Percentiles rank a stretch among this genome's conserved stretches.
These are phyloP conservation scores for Caenorhabditis auriculariae DNA, from an alignment of 2,888 invertebrate species.

Conservation along the genomic window DNA sequence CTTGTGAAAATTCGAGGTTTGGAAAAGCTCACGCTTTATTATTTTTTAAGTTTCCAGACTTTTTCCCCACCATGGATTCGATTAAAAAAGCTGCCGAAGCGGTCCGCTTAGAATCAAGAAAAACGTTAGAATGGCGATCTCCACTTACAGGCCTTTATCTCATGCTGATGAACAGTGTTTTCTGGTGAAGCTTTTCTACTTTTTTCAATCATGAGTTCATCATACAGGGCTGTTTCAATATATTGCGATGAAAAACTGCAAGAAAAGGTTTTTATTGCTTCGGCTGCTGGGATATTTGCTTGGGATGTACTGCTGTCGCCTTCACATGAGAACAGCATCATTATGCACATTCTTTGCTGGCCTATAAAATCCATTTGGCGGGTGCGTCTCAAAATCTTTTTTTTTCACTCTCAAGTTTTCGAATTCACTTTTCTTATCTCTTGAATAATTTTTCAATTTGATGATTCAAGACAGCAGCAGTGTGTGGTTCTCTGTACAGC, in stretches of 20 bases:
- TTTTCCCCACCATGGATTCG: no score
- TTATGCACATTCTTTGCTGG: slow-evolving; percentile 51
- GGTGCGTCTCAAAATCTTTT: slow-evolving; percentile 17
- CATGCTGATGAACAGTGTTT: slow-evolving; percentile 51
- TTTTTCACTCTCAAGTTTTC: background rate
- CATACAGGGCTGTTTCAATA: slow-evolving; percentile 37
- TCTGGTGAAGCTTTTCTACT: slow-evolving; percentile 43
- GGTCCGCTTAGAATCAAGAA: slow-evolving; percentile 23
- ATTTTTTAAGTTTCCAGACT: no score
- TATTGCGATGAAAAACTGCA: slow-evolving; percentile 41
- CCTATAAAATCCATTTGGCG: slow-evolving; percentile 49
- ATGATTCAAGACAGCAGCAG: slow-evolving; percentile 29
- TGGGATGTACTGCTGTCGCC: slow-evolving; percentile 55
- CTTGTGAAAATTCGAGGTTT: no score
- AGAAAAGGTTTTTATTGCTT: slow-evolving; percentile 29
- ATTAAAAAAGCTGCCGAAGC: slow-evolving; percentile 7
- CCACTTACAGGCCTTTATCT: slow-evolving; percentile 53
- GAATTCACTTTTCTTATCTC: slow-evolving; percentile 6
- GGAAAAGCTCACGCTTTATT: no score
- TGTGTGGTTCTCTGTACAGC: slow-evolving; percentile 32
- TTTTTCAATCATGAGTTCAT: background rate
- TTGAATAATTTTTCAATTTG: background rate
- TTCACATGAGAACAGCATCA: slow-evolving; percentile 45
- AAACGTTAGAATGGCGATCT: slow-evolving; percentile 51
- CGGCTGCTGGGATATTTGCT: slow-evolving; percentile 41